A percentile compares a stretch with the other conserved stretches of the same genome.
phyloP scores from a whole-genome alignment of 2,888 invertebrate genomes.

The Tetranychus piercei region DNA sequence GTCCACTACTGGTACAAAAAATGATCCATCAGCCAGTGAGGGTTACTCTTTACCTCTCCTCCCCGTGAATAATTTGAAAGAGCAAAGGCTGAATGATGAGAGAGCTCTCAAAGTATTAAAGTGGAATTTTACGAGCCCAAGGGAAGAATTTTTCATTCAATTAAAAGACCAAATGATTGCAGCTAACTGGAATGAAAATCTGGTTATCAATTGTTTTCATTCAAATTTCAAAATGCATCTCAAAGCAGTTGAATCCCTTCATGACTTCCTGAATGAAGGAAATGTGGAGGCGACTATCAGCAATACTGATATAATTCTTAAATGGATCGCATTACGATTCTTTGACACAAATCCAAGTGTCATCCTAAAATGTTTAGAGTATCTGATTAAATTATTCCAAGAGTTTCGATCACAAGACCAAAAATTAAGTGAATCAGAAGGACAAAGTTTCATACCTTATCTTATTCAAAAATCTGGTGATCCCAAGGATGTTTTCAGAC shows the following conservation, averaged over 20 bases:
- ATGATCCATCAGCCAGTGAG: slow-evolving; percentile 58
- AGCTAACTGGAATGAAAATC: slow-evolving; percentile 65
- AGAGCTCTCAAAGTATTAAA: slow-evolving; percentile 70
- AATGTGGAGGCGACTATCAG: slow-evolving; percentile 60
- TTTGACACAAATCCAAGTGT: slow-evolving; percentile 98
- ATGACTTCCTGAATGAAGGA: slow-evolving; percentile 37
- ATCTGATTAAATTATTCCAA: slow-evolving; percentile 61
- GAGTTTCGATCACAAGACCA: slow-evolving; percentile 60
- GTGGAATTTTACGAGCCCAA: slow-evolving; percentile 84
- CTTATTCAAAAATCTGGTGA: slow-evolving; percentile 65
- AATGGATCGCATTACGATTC: slow-evolving; percentile 88
- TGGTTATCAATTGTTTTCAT: slow-evolving; percentile 82
- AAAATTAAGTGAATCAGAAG: slow-evolving; percentile 72
- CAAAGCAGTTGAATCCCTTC: slow-evolving; percentile 76
- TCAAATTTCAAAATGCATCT: slow-evolving; percentile 81
- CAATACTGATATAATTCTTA: slow-evolving; percentile 82
- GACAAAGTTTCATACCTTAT: slow-evolving; percentile 82
- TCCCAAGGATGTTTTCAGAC: slow-evolving; percentile 80
- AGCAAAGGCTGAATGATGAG: slow-evolving; percentile 81
- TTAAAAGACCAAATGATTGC: slow-evolving; percentile 72
- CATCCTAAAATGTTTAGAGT: slow-evolving; percentile 81
- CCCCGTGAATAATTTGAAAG: slow-evolving; percentile 64
- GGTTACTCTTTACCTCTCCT: slow-evolving; percentile 40
- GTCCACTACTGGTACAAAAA: slow-evolving; percentile 42
- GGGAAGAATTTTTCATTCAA: slow-evolving; percentile 81